phyloP scores from a whole-genome alignment of 2,888 invertebrate genomes.

The Cheilosia impressa region DNA sequence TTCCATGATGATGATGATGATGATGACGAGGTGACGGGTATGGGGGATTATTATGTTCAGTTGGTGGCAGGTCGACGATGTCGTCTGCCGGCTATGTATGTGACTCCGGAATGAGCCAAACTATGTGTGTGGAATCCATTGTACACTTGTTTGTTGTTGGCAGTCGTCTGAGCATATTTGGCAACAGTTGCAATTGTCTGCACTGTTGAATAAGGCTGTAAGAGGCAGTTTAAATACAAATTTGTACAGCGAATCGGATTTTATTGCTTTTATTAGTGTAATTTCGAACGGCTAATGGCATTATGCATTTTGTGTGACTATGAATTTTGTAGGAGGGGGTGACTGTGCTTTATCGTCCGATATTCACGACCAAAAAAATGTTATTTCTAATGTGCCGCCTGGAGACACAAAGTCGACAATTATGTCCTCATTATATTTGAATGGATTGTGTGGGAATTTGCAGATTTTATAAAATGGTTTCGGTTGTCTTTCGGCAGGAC shows the following conservation, averaged over 20 bases:
- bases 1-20: slow-evolving; percentile 17
- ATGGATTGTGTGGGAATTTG: background rate
- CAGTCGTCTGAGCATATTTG: slow-evolving; percentile 60
- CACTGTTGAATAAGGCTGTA: slow-evolving; percentile 25
- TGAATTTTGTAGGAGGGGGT: background rate
- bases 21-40: slow-evolving; percentile 2
- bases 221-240: slow-evolving; percentile 32
- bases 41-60: slow-evolving; percentile 26
- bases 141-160: slow-evolving; percentile 53
- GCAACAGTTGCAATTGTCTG: slow-evolving; percentile 61
- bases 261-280: slow-evolving; percentile 63
- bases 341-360: background rate
- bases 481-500: too few species aligned
- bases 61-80: slow-evolving; percentile 24
- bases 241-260: slow-evolving; percentile 45
- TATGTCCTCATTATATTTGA: background rate
- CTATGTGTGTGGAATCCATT: slow-evolving; percentile 33
- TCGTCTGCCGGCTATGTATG: slow-evolving; percentile 20
- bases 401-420: background rate
- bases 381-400: background rate
- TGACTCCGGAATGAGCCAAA: slow-evolving; percentile 14
- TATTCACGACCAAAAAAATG: background rate
- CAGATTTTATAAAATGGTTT: too few species aligned
- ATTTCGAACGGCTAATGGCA: slow-evolving; percentile 35
- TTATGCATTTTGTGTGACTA: background rate